Evolutionary conservation across 2,888 invertebrate genomes (phyloP), one percentile per base, ranked within the genome.

Genomic region (Brenthis ino): DNA sequence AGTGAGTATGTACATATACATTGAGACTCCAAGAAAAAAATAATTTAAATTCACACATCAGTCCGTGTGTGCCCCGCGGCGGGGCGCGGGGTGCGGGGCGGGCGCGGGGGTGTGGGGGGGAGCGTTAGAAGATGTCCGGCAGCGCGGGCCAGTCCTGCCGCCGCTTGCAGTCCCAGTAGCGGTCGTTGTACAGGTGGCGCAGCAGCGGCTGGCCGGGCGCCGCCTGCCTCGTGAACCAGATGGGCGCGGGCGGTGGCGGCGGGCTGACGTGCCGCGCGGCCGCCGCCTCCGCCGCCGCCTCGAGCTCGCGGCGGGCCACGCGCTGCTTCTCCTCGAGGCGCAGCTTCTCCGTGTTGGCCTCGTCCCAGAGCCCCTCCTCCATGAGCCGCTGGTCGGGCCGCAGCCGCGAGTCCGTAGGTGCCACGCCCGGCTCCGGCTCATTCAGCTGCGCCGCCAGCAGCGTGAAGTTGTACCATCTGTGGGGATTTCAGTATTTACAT

Each of bases 381-480:
- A 99, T 99, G 77, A 98, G 94, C 64, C 99, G 95, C 93, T 99
- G 99, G 94, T 99, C 99, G 69, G 99, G 99, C 68, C 99, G 94
- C 65, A 94, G 89, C 48, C 99, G 95, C 65, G 97, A 96, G 94
- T 99, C 99, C 0, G 99, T 99, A 12, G 99, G 99, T 64, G 99
- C 98, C 43, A 99, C 96, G 72, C 95, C 96, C 6, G 96, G 95
- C 89, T 99, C 99, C 57, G 94, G 94, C 92, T 99, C 99, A 91
- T 99, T 99, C 79, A 99, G 93, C 91, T 99, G 99, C 83, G 98
- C 96, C 66, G 99, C 99, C 80, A 99, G 94, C 85, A 96, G 93
- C 58, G 99, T 99, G 92, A 99, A 99, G 92, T 97, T 96, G 28
- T 60, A 60, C 14, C 48, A 60, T 14, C 28, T 11, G 37, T 11